Evolutionary conservation across 2,797 vertebrate species (phyloP).

Genomic region (Adrianichthys oophorus): DNA sequence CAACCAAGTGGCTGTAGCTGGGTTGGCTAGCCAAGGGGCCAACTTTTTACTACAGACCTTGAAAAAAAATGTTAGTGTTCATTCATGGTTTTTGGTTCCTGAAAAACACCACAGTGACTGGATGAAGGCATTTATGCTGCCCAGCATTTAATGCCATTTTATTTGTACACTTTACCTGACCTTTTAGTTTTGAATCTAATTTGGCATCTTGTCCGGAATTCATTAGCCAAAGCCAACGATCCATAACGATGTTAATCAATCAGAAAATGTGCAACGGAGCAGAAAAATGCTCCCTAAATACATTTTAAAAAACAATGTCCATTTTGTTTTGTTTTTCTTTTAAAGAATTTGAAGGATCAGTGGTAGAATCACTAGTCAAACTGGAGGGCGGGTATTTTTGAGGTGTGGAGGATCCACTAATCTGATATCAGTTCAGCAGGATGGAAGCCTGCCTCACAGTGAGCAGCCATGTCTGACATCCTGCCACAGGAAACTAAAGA

Average conservation of each 20-base stretch:
- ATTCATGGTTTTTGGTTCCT: conserved; percentile 44
- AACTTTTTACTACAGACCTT: too few species aligned
- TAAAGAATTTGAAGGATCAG: too few species aligned
- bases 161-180: not conserved
- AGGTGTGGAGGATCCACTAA: conserved; percentile 21
- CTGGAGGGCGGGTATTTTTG: conserved; percentile 6
- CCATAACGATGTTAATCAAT: too few species aligned
- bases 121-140: conserved; percentile 33
- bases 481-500: conserved; percentile 63
- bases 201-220: too few species aligned
- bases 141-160: conserved; percentile 1
- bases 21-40: too few species aligned
- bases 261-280: too few species aligned
- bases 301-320: too few species aligned
- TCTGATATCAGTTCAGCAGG: conserved; percentile 26
- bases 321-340: too few species aligned
- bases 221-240: too few species aligned
- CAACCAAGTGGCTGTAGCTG: too few species aligned
- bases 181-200: conserved; percentile 1
- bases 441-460: conserved; percentile 18
- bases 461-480: conserved; percentile 47
- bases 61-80: not conserved
- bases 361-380: not conserved
- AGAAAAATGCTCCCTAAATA: too few species aligned
- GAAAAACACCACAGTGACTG: conserved; percentile 43